phyloP scores from a whole-genome alignment of 2,797 vertebrate genomes.

The Pithecia hirsuta region DNA sequence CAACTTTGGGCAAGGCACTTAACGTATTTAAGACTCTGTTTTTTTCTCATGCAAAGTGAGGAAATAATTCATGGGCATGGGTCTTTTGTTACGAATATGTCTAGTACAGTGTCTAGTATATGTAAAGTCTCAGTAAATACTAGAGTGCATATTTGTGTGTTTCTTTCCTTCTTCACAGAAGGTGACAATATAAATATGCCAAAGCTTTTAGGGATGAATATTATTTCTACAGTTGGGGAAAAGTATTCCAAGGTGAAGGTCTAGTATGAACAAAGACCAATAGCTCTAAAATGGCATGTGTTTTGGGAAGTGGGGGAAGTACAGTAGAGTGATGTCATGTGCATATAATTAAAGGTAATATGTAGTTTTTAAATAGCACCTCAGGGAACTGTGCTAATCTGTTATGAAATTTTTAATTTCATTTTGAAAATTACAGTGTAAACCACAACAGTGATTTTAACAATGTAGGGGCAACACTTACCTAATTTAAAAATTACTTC shows the following conservation, averaged over 20 bases:
- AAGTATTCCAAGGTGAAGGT: neutral
- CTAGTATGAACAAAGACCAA: neutral
- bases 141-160: neutral
- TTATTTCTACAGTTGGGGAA: neutral
- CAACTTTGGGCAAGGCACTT: neutral
- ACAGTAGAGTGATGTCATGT: neutral
- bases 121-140: neutral
- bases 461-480: neutral
- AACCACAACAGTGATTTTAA: neutral
- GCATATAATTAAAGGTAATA: neutral
- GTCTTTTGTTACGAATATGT: neutral
- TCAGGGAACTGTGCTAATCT: neutral
- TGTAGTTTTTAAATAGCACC: neutral
- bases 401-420: neutral
- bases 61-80: neutral
- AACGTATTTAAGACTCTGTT: neutral
- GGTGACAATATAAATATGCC: neutral
- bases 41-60: neutral
- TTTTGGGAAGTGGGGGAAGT: neutral
- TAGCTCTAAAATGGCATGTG: neutral
- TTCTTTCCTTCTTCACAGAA: neutral
- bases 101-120: neutral
- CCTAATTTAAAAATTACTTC: neutral
- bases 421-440: neutral
- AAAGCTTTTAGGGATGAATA: neutral